These are phyloP conservation scores for Umimayanthus kanabou DNA, from an alignment of 92 coral and sea anemone genomes.

Conservation along the genomic window DNA sequence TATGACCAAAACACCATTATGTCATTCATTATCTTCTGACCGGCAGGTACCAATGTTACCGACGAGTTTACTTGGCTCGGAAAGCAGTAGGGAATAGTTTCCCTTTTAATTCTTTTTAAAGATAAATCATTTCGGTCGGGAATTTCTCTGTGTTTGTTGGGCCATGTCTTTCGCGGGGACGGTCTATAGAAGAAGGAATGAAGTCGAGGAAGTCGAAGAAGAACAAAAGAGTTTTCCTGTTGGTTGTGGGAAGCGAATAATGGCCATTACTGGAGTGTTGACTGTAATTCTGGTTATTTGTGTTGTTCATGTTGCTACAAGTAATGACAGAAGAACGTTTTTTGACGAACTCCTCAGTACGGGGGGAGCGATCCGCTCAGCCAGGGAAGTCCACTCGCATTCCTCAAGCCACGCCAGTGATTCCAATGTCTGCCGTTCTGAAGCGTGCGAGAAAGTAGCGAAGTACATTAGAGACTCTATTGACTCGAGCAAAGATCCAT, in stretches of 20 bases:
- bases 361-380: slow-evolving; percentile 96
- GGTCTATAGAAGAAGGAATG: slow-evolving; percentile 48
- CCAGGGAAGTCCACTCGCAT: slow-evolving; percentile 59
- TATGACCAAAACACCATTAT: slow-evolving; percentile 46
- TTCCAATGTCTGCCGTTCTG: slow-evolving; percentile 60
- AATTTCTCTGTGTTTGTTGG: neutral
- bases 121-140: neutral
- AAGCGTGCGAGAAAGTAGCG: slow-evolving; percentile 77
- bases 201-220: neutral
- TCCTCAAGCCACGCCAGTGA: slow-evolving; percentile 37
- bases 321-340: slow-evolving; percentile 88
- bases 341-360: slow-evolving; percentile 96
- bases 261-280: slow-evolving; percentile 87
- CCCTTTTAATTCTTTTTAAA: neutral
- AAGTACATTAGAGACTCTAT: slow-evolving; percentile 80
- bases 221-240: slow-evolving; percentile 44
- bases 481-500: slow-evolving; percentile 80
- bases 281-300: slow-evolving; percentile 91
- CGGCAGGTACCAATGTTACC: slow-evolving; percentile 33
- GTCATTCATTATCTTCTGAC: slow-evolving; percentile 21
- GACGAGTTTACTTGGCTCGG: neutral
- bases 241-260: slow-evolving; percentile 76
- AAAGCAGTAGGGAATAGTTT: neutral
- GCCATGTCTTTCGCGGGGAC: slow-evolving; percentile 20
- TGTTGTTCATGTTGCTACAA: slow-evolving; percentile 94